phyloP scores from a whole-genome alignment of 2,888 invertebrate species.

The Nesidiocoris tenuis region DNA sequence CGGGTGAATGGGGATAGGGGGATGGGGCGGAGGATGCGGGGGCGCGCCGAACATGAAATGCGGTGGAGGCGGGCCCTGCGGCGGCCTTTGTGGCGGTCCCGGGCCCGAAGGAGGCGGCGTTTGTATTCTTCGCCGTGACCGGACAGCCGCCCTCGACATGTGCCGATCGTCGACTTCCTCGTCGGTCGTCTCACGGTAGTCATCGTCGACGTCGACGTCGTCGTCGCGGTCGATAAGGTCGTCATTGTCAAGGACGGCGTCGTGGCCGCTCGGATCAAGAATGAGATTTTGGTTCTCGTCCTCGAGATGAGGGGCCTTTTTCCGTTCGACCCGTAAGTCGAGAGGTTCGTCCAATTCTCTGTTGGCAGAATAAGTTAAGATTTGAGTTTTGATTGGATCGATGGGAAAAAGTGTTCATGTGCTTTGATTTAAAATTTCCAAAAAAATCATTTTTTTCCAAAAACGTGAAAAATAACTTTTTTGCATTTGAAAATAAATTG shows the following conservation, averaged over 20 bases:
- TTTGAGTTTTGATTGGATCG: too few species aligned
- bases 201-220: conserved; percentile 21
- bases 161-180: not conserved
- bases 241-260: conserved; percentile 7
- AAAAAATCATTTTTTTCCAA: too few species aligned
- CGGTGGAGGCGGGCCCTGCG: conserved; percentile 53
- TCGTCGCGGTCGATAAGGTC: conserved; percentile 32
- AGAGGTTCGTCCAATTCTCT: conserved; percentile 73
- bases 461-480: too few species aligned
- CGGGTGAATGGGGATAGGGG: conserved; percentile 66
- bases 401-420: too few species aligned
- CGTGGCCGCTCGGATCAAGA: conserved; percentile 49
- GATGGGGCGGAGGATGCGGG: conserved; percentile 55
- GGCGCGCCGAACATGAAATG: conserved; percentile 56
- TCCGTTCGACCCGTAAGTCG: conserved; percentile 82
- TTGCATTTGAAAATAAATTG: too few species aligned
- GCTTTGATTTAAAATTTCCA: too few species aligned
- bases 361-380: conserved; percentile 40
- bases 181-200: not conserved
- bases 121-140: not conserved
- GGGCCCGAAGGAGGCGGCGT: not conserved
- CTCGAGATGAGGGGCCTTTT: conserved; percentile 67
- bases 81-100: not conserved
- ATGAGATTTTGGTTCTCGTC: conserved; percentile 87
- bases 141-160: not conserved